phyloP scores from a whole-genome alignment of 1,140 invertebrate genomes.

The Drosophila mayri region DNA sequence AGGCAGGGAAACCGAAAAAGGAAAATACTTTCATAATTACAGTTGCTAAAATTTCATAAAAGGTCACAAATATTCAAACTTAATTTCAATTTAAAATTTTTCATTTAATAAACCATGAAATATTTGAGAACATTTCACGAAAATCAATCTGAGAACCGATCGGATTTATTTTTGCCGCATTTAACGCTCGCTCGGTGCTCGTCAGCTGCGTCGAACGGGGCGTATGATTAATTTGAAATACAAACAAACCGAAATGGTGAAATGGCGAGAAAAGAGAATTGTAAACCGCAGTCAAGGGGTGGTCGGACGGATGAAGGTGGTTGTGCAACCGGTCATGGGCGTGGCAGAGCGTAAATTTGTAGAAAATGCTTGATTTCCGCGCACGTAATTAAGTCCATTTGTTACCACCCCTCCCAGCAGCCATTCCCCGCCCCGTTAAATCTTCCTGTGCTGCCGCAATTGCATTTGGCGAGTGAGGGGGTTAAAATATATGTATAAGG shows the following conservation, averaged over 20 bases:
- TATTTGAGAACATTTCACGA: not conserved
- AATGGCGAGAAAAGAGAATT: conserved; percentile 42
- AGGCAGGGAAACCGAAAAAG: accelerated
- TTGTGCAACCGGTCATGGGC: conserved; percentile 29
- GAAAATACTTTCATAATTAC: not conserved
- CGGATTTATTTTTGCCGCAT: conserved; percentile 49
- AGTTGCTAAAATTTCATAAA: not conserved
- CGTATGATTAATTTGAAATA: conserved; percentile 83
- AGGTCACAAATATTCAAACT: not conserved
- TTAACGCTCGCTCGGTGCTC: conserved; percentile 33
- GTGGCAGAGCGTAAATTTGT: conserved; percentile 74
- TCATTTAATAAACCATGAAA: not conserved
- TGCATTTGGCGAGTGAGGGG: conserved; percentile 40
- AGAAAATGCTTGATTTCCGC: conserved; percentile 82
- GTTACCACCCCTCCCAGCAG: conserved; percentile 38
- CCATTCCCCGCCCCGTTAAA: conserved; percentile 12
- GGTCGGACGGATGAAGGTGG: conserved; percentile 6
- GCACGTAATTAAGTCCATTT: conserved; percentile 83
- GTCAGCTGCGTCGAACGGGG: conserved; percentile 45
- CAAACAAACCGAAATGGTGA: conserved; percentile 65
- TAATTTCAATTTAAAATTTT: not conserved
- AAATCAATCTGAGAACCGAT: conserved; percentile 49
- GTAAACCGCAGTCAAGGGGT: conserved; percentile 62
- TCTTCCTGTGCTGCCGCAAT: conserved; percentile 46
- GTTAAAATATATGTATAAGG: conserved; percentile 16